Base-by-base conservation (phyloP, 1,140 invertebrate genomes). In the Cataglyphis hispanica region DNA sequence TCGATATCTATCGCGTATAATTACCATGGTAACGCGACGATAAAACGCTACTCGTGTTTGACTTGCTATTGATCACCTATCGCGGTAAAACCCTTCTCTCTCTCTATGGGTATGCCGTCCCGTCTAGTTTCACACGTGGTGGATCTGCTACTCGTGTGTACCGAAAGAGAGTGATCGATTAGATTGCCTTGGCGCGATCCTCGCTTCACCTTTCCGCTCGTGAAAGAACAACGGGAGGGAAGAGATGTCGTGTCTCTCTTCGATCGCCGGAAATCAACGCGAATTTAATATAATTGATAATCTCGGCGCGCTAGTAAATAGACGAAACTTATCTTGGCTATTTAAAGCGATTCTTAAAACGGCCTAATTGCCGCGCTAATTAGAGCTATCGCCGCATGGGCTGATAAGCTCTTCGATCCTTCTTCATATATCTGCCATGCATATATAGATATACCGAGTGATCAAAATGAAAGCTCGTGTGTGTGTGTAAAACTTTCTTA, bases 11-110 rank as follows among this genome's bases (percentile, higher is more conserved):
- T 64, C 70, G 70, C 87, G 22, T 92, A n/a, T n/a, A 92, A 92
- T 92, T 92, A 92, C 87, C 91, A 92, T 90, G 91, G 91, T 87
- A 92, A 90, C 91, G 86, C 46, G 5, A 87, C 69, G 90, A 90
- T 91, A 92, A 91, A 90, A n/a, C 85, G 63, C 86, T 90, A 91
- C 86, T 89, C 83, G 75, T 91, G 50, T 92, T 91, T 92, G 89
- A 91, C 84, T 91, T 91, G 72, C 83, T 84, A 87, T 91, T 90
- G 67, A 66, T 22, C 22, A 16, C n/a, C 25, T 61, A 16, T 50
- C 56, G 10, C 43, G 25, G 56, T 25, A 66, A 27, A 50, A 50
- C 60, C 67, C 74, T 66, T n/a, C 37, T 69, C 22, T 69, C n/a
- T 74, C 34, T 87, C 80, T 88, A 91, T 89, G 89, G 89, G 89